These are phyloP conservation scores for Gallinago stenura DNA, from an alignment of 2,797 vertebrate genomes.

Conservation along the genomic window DNA sequence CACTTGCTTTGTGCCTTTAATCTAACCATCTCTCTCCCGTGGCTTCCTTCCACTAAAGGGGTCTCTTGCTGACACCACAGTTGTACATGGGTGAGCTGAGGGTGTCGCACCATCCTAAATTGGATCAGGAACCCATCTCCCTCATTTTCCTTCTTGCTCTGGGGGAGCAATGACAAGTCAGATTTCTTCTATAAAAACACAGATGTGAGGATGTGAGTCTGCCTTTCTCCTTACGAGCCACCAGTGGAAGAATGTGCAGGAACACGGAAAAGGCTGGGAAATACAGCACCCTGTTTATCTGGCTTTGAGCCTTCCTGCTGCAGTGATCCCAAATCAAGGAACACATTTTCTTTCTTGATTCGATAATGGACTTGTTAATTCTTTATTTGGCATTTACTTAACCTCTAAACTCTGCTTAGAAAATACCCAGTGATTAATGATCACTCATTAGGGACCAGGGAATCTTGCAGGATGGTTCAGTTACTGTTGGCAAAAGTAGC, in stretches of 20 bases:
- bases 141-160: neutral
- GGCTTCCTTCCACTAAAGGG: neutral
- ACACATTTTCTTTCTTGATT: slow-evolving; percentile 70
- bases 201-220: neutral
- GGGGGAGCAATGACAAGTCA: neutral
- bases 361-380: slow-evolving; percentile 60
- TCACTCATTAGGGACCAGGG: slow-evolving; percentile 49
- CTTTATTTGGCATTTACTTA: slow-evolving; percentile 73
- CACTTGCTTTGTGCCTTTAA: neutral
- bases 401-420: slow-evolving; percentile 55
- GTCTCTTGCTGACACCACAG: neutral
- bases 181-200: neutral
- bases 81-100: neutral
- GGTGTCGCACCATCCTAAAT: neutral
- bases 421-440: slow-evolving; percentile 68
- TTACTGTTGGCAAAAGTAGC: slow-evolving; percentile 12
- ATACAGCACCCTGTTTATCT: slow-evolving; percentile 1
- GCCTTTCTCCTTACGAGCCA: neutral
- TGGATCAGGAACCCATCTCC: neutral
- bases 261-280: neutral
- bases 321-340: slow-evolving; percentile 52
- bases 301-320: slow-evolving; percentile 26
- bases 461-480: slow-evolving; percentile 34
- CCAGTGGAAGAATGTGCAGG: neutral
- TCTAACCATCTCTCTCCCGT: neutral